Base-by-base conservation (phyloP, 2,113 vertebrate species). In the Hiodon alosoides region DNA sequence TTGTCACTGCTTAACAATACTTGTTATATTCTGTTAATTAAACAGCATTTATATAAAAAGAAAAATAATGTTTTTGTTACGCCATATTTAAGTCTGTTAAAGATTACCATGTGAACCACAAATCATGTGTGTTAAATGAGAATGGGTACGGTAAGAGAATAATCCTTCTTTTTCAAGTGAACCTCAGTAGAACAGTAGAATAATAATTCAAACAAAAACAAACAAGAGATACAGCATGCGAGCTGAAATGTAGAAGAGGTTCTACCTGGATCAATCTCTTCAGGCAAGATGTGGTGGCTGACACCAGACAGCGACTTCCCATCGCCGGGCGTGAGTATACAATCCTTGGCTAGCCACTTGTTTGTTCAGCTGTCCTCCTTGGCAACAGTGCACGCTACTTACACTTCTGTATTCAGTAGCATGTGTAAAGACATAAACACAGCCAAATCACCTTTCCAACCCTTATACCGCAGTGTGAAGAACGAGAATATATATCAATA, bases 351-450 rank as follows among this genome's bases (percentile, higher is more conserved):
- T 84, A 92, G 88, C 89, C 93, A 89, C 91, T 93, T 89, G 79
- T 68, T 88, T 83, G 7, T 3, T 88, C 87, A 90, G 88, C 87
- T 89, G 91, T 90, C 87, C 81, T 87, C 89, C 91, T 78, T 89
- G 89, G 90, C 83, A 89, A 89, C 91, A 92, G 86, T 89, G 93
- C 94, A 93, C 93, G 91, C 95, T 94, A 95, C 94, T 93, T 92
- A 90, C 86, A 17, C 64, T 31, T 31, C 31, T 31, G 31, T 31
- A 31, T 31, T 31, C 31, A 31, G 31, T 31, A 2, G 31, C 31
- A 31, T 31, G 31, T 31, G 31, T 31, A 31, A 31, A 31, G 31
- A 31, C 31, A 31, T 31, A 31, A 31, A 31, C 31, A 31, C 31
- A 31, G 31, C 31, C 31, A 31, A 31, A 31, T 31, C 31, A 31